Percentiles rank a stretch among this genome's conserved stretches.
These are phyloP conservation scores for Lasiurus borealis DNA, from an alignment of 2,113 vertebrate genomes.

Conservation along the genomic window DNA sequence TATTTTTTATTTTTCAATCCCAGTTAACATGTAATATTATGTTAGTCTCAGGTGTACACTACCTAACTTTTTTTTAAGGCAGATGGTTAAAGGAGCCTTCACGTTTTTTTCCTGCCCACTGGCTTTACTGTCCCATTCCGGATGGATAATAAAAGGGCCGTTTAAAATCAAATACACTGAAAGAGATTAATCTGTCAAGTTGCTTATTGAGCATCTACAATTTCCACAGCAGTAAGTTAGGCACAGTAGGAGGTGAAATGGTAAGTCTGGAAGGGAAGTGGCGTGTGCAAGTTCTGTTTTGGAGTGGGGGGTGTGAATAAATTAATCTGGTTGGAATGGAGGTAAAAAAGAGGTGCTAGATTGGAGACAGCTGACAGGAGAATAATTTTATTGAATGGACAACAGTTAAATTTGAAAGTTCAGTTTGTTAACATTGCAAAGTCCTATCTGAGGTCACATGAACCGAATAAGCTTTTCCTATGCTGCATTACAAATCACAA, in stretches of 20 bases:
- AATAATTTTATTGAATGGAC: neutral
- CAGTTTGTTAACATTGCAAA: neutral
- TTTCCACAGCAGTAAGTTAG: neutral
- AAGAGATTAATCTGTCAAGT: neutral
- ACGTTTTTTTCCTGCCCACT: neutral
- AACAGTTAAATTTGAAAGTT: neutral
- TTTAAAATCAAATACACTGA: neutral
- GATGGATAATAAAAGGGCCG: neutral
- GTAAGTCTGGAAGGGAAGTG: neutral
- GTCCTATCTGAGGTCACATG: neutral
- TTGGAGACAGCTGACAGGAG: neutral
- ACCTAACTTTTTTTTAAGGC: neutral
- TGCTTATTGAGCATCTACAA: neutral
- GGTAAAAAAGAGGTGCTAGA: neutral
- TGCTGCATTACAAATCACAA: neutral
- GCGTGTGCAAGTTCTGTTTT: neutral
- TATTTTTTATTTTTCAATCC: neutral
- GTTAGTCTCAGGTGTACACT: neutral
- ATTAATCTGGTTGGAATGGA: neutral
- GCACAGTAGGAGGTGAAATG: neutral
- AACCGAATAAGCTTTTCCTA: neutral
- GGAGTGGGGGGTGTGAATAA: neutral
- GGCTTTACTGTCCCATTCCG: neutral
- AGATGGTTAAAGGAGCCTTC: neutral
- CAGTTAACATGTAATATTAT: neutral